Evolutionary conservation across 1,140 invertebrate genomes (phyloP).

Genomic region (Bombus superbus): DNA sequence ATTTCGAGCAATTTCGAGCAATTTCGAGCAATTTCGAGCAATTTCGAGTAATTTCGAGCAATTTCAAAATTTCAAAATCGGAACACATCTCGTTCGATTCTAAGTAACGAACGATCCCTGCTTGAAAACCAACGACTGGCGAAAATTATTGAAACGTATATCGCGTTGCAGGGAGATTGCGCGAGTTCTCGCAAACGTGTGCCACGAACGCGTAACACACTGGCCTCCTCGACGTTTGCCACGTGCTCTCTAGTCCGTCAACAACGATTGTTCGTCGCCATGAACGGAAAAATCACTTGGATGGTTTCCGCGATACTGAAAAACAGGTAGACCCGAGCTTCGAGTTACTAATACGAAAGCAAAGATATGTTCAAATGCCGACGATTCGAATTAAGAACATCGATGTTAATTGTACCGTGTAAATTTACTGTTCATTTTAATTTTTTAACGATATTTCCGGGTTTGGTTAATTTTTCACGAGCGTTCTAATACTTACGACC

Average conservation of each 20-base stretch:
- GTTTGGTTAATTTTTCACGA: no score
- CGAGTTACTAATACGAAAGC: neutral
- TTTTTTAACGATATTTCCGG: no score
- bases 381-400: neutral
- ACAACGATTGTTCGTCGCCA: conserved; percentile 64
- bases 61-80: neutral
- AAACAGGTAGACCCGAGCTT: conserved; percentile 11
- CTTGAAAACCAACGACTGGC: neutral
- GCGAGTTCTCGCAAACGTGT: neutral
- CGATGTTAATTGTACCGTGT: no score
- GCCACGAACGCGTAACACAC: conserved; percentile 4
- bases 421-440: no score
- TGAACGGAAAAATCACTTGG: conserved; percentile 28
- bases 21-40: neutral
- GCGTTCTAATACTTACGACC: no score
- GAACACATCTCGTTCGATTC: neutral
- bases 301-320: conserved; percentile 21
- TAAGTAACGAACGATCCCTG: neutral
- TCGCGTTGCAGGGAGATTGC: neutral
- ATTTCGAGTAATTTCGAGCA: neutral
- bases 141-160: neutral
- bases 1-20: neutral
- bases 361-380: neutral
- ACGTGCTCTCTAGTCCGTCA: conserved; percentile 60
- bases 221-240: conserved; percentile 45